Conservation (phyloP, 1,140 invertebrate species). For the Papilio polyxenes region DNA sequence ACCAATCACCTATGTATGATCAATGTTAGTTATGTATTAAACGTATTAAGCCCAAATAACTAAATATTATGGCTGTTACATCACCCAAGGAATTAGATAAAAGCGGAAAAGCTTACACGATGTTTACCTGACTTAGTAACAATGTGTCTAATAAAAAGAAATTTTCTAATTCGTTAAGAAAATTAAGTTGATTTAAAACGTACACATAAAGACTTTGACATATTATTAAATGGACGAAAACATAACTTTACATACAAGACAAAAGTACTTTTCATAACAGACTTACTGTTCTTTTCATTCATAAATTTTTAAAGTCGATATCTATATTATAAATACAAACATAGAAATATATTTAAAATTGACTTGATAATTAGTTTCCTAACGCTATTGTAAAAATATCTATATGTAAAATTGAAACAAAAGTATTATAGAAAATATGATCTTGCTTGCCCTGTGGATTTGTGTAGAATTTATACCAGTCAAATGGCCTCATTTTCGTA, state of each 20-base stretch:
- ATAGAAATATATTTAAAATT: neutral
- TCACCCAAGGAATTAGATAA: conserved; percentile 59
- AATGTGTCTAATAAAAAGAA: neutral
- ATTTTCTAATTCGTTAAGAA: neutral
- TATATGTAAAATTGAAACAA: no score
- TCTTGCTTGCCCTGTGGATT: no score
- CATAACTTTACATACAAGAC: neutral
- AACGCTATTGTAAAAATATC: no score
- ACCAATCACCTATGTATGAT: conserved; percentile 7
- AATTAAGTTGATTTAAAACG: neutral
- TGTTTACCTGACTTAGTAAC: neutral
- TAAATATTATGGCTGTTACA: conserved; percentile 76
- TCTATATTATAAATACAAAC: neutral
- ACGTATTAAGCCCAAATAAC: conserved; percentile 47
- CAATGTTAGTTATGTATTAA: conserved; percentile 35
- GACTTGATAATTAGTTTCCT: no score
- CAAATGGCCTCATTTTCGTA: no score
- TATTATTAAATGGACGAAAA: neutral
- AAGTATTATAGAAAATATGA: no score
- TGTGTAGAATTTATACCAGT: no score
- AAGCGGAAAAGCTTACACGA: conserved; percentile 37
- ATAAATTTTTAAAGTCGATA: neutral
- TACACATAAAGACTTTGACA: neutral
- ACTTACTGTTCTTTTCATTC: neutral
- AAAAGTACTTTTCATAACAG: neutral